Percentiles rank a stretch among this genome's conserved stretches.
Conservation (phyloP, 2,113 vertebrate species). For the Laterallus jamaicensis region DNA sequence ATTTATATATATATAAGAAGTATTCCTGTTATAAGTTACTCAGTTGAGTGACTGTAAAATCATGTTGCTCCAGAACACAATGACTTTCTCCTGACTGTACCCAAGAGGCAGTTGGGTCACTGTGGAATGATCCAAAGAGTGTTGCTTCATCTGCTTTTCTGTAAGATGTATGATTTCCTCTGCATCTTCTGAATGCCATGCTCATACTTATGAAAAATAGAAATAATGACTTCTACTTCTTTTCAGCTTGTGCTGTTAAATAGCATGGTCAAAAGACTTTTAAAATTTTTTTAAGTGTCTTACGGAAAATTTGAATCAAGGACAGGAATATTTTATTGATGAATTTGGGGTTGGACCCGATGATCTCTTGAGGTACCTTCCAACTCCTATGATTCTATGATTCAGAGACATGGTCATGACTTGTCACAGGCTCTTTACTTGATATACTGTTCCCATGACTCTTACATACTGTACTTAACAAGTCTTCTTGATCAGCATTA, state of each 20-base stretch:
- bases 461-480: not conserved
- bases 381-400: no score
- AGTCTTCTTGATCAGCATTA: not conserved
- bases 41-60: not conserved
- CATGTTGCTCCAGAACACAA: not conserved
- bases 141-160: not conserved
- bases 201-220: not conserved
- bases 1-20: not conserved
- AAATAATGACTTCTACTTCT: not conserved
- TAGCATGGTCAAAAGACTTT: not conserved
- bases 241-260: not conserved
- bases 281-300: not conserved
- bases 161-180: not conserved
- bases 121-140: not conserved
- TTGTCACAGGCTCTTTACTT: not conserved
- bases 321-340: not conserved
- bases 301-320: not conserved
- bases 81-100: not conserved
- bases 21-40: not conserved
- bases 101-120: not conserved
- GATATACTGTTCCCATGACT: not conserved
- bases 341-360: not conserved
- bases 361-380: no score
- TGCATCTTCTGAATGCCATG: not conserved
- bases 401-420: not conserved